These are phyloP conservation scores for Synanceia verrucosa DNA, from an alignment of 2,797 vertebrate genomes.

Conservation along the genomic window DNA sequence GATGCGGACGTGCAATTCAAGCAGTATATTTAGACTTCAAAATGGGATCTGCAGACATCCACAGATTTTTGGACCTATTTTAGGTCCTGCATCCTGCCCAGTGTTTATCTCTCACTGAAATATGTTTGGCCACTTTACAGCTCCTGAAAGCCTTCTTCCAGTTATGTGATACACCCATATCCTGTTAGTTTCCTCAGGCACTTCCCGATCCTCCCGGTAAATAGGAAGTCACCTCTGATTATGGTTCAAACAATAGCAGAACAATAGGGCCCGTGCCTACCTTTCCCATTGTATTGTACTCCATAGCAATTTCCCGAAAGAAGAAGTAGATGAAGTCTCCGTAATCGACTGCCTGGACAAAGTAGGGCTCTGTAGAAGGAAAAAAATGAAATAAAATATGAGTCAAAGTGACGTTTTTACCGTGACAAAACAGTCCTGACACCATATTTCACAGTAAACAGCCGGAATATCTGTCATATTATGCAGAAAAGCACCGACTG, in stretches of 20 bases:
- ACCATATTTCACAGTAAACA: constrained; percentile 69
- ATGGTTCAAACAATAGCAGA: constrained; percentile 62
- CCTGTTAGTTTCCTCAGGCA: constrained; percentile 79
- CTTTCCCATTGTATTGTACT: constrained; percentile 99
- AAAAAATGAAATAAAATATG: constrained; percentile 19
- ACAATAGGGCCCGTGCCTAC: constrained; percentile 73
- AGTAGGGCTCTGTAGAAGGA: constrained; percentile 90
- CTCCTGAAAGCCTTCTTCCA: constrained; percentile 65
- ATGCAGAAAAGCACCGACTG: constrained; percentile 58
- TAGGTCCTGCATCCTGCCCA: constrained; percentile 67
- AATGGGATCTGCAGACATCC: constrained; percentile 65
- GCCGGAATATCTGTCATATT: constrained; percentile 58
- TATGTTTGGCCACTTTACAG: constrained; percentile 71
- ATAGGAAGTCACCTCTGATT: constrained; percentile 78
- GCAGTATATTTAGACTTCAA: constrained; percentile 73
- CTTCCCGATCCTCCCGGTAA: constrained; percentile 71
- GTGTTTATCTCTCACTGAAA: constrained; percentile 69
- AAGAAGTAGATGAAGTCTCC: constrained; percentile 98
- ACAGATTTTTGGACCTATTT: constrained; percentile 72
- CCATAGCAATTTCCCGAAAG: constrained; percentile 98
- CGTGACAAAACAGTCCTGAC: constrained; percentile 59
- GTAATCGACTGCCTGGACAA: constrained; percentile 96
- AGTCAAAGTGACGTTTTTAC: constrained; percentile 46
- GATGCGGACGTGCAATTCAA: constrained; percentile 47
- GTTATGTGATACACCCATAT: constrained; percentile 72